phyloP scores from a whole-genome alignment of 2,113 vertebrate species.

The Isurus oxyrinchus region DNA sequence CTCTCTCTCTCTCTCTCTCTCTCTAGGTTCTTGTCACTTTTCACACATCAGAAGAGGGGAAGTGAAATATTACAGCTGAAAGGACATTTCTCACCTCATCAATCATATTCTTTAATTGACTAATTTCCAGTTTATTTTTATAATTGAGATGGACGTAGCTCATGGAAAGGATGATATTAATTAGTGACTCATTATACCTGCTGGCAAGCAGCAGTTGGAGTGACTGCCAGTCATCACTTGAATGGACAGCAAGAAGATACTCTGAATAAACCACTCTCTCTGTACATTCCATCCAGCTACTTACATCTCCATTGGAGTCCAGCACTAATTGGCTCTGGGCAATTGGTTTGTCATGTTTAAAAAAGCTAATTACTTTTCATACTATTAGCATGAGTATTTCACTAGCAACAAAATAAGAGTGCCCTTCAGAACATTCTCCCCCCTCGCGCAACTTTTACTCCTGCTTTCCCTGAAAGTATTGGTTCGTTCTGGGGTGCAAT shows the following conservation, averaged over 20 bases:
- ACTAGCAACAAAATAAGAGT: background rate
- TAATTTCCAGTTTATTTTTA: background rate
- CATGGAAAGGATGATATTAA: conserved; percentile 1
- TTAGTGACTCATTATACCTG: background rate
- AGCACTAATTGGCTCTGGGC: conserved; percentile 10
- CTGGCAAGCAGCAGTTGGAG: background rate
- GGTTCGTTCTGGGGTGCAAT: background rate
- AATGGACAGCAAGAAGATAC: background rate
- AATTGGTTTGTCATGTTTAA: background rate
- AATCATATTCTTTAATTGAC: conserved; percentile 10
- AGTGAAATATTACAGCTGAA: background rate
- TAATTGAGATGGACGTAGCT: conserved; percentile 18
- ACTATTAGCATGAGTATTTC: background rate
- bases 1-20: background rate
- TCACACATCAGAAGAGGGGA: background rate
- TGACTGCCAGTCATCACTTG: conserved; percentile 7
- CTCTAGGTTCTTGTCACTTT: background rate
- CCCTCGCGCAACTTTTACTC: background rate
- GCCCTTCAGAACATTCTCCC: background rate
- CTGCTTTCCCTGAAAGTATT: background rate
- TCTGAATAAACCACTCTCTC: background rate
- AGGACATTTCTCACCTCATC: conserved; percentile 29
- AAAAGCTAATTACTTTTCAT: background rate
- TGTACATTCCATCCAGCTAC: background rate
- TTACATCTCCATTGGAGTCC: background rate